phyloP scores from a whole-genome alignment of 2,797 vertebrate species.

The Poecilia picta region DNA sequence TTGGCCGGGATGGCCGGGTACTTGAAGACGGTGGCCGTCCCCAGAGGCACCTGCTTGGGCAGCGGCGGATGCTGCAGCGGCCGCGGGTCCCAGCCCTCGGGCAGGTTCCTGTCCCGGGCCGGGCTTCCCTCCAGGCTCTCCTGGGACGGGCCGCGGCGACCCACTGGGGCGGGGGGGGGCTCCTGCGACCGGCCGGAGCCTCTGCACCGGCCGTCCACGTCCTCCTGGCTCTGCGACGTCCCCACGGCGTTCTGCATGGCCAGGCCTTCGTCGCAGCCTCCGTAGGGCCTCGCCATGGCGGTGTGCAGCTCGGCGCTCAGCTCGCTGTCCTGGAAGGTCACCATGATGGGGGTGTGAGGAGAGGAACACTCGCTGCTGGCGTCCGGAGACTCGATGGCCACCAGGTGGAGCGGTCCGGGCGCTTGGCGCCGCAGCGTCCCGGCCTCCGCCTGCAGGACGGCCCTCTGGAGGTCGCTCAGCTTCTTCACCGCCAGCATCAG shows the following conservation, averaged over 20 bases:
- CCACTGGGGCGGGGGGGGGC: conserved; percentile 73
- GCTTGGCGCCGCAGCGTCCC: conserved; percentile 71
- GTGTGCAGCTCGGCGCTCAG: conserved; percentile 92
- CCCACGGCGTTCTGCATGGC: conserved; percentile 72
- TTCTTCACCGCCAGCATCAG: conserved; percentile 95
- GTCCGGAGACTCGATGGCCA: conserved; percentile 75
- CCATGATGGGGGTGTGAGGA: conserved; percentile 80
- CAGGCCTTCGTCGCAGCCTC: conserved; percentile 81
- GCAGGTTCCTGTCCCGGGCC: conserved; percentile 87
- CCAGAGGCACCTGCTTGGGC: conserved; percentile 77
- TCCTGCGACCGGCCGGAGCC: conserved; percentile 93
- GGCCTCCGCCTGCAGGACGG: conserved; percentile 65
- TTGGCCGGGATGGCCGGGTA: conserved; percentile 83
- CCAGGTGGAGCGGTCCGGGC: conserved; percentile 69
- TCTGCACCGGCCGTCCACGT: conserved; percentile 87
- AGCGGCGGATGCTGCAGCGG: conserved; percentile 49
- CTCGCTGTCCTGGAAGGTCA: conserved; percentile 90
- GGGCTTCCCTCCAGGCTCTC: conserved; percentile 83
- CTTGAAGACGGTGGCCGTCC: conserved; percentile 84
- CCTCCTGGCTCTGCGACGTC: conserved; percentile 86
- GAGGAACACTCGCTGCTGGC: conserved; percentile 57
- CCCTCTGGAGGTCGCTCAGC: conserved; percentile 87
- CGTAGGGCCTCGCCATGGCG: conserved; percentile 83
- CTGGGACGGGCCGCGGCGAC: conserved; percentile 78
- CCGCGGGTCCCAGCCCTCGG: conserved; percentile 88